A percentile compares a stretch with the other conserved stretches of the same genome.
Conservation (phyloP, 2,888 invertebrate genomes). For the Caradrina clavipalpis region DNA sequence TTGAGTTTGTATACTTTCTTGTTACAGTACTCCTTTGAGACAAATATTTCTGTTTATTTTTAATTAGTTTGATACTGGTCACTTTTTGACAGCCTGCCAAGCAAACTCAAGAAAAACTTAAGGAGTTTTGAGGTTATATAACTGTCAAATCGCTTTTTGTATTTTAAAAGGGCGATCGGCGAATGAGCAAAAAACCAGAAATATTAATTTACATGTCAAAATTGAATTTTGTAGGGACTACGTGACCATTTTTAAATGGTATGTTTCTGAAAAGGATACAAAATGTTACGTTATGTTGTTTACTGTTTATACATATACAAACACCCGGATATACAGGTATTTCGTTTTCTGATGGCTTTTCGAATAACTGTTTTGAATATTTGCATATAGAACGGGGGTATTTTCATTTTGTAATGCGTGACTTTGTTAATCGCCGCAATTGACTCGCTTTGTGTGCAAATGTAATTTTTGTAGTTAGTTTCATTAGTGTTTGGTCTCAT, state of each 20-base stretch:
- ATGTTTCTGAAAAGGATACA: slow-evolving; percentile 63
- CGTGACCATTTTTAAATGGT: slow-evolving; percentile 58
- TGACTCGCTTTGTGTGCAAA: slow-evolving; percentile 20
- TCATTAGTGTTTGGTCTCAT: neutral
- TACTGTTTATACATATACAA: slow-evolving; percentile 60
- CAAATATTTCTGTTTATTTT: neutral
- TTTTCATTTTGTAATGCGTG: slow-evolving; percentile 10
- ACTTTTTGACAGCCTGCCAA: slow-evolving; percentile 12
- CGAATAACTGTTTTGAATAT: slow-evolving; percentile 15
- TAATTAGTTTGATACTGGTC: slow-evolving; percentile 22
- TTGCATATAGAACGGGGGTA: slow-evolving; percentile 41
- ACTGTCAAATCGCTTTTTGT: slow-evolving; percentile 44
- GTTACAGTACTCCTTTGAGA: neutral
- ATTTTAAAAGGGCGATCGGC: slow-evolving; percentile 39
- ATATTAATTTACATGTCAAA: slow-evolving; percentile 54
- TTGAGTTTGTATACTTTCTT: neutral
- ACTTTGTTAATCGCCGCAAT: neutral
- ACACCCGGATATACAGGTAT: slow-evolving; percentile 66
- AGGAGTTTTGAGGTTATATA: slow-evolving; percentile 47
- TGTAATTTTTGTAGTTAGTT: slow-evolving; percentile 6
- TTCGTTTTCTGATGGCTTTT: slow-evolving; percentile 9
- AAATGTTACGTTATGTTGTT: slow-evolving; percentile 61
- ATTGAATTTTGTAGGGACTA: slow-evolving; percentile 48
- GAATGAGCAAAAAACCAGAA: slow-evolving; percentile 32
- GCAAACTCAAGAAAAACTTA: slow-evolving; percentile 7